Evolutionary conservation across 2,797 vertebrate species (phyloP), one percentile per base, ranked within the genome.

Genomic region (Zenarchopterus dispar): DNA sequence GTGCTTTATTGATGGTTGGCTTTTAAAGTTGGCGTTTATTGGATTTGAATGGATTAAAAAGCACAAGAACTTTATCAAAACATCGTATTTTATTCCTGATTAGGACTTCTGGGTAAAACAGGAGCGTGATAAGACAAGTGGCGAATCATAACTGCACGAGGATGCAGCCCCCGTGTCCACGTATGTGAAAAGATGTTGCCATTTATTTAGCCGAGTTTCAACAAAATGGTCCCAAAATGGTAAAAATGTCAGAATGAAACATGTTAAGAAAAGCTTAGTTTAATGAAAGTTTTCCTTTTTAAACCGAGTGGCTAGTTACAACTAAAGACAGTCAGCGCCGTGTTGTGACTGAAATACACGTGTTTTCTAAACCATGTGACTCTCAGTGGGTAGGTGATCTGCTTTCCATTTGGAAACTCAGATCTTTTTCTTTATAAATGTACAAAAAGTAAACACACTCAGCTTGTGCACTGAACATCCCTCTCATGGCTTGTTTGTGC

Each of bases 21-120:
- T 50, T 79, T 65, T 52, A 53, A 42, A 73, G 58, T 49, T 39
- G 26, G 11, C 10, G 24, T 70, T 36, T 63, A 26, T 63, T 62
- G 46, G 24, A 9, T 26, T 55, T 26, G 60, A 1, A 39, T 44
- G 7, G 15, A 53, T 64, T 58, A 33, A 21, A 56, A 42, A 66
- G n/a, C 56, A 54, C 0, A 2, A 45, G 51, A 46, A 50, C 33
- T 22, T 43, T 19, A 67, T 75, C 28, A 49, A 60, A 68, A 54
- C 11, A 33, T 0, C 0, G 1, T 8, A 3, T 57, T 66, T 71
- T 62, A 69, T 56, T 58, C 13, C 31, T 70, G 4, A n/a, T 6
- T 28, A 70, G 47, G 70, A 67, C 57, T 56, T 84, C 60, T 84
- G 88, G 88, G 86, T 91, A 81, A 88, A 93, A 82, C 84, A 75